Conservation (phyloP, 2,888 invertebrate species). For the Thera britannica region DNA sequence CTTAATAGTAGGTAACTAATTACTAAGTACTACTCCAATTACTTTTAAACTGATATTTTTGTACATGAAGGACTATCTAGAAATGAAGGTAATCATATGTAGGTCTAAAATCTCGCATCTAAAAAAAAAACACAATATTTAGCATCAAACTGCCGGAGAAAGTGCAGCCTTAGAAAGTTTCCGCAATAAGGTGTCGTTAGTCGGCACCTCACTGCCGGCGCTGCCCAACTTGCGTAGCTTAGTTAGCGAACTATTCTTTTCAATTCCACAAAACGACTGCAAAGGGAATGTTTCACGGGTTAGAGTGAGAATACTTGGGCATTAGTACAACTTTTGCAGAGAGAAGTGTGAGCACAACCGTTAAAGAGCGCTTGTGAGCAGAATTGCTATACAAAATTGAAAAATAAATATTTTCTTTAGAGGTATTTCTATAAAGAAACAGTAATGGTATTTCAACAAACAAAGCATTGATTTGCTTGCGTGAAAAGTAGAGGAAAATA, state of each 20-base stretch:
- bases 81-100: too few relatives aligned
- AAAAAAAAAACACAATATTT: constrained; percentile 12
- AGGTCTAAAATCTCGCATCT: background rate
- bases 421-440: too few relatives aligned
- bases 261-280: constrained; percentile 47
- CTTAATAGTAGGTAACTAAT: too few relatives aligned
- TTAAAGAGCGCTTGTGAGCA: background rate
- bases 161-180: constrained; percentile 47
- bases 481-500: background rate
- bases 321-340: constrained; percentile 5
- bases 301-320: constrained; percentile 16
- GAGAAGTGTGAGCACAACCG: background rate
- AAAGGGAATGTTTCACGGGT: constrained; percentile 19
- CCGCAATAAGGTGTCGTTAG: constrained; percentile 58
- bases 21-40: too few relatives aligned
- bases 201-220: constrained; percentile 39
- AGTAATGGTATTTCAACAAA: too few relatives aligned
- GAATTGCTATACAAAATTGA: too few relatives aligned
- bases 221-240: constrained; percentile 48
- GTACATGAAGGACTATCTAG: too few relatives aligned
- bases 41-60: too few relatives aligned
- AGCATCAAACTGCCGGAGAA: constrained; percentile 7
- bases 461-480: too few relatives aligned
- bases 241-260: constrained; percentile 63
- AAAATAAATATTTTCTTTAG: too few relatives aligned